Percentiles rank a stretch among this genome's conserved stretches.
Conservation (phyloP, 2,113 vertebrate genomes). For the Butorides virescens region DNA sequence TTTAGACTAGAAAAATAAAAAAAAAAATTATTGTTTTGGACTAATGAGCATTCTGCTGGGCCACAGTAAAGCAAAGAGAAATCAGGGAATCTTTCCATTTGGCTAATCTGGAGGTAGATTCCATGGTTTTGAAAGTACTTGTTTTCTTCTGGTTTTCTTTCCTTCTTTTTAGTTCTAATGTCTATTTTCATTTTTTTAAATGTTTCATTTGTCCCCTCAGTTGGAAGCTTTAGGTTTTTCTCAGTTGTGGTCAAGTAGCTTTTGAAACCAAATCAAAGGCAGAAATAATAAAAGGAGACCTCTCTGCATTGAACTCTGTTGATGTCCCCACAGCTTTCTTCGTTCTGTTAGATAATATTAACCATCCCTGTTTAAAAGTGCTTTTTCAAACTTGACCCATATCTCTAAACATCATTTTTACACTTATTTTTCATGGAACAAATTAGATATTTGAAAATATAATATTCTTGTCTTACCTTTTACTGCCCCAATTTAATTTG, state of each 20-base stretch:
- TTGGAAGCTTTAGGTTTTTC: background rate
- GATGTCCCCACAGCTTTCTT: background rate
- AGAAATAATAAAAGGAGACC: background rate
- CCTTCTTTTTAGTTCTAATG: background rate
- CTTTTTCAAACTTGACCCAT: background rate
- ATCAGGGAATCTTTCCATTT: background rate
- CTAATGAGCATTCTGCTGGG: background rate
- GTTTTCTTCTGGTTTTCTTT: background rate
- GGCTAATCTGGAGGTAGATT: background rate
- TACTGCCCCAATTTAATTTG: background rate
- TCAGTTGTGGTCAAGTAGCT: background rate
- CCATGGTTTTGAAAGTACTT: background rate
- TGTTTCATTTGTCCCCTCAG: background rate
- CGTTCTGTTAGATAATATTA: background rate
- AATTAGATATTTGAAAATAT: background rate
- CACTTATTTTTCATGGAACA: background rate
- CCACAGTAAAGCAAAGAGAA: background rate
- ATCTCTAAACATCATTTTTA: background rate
- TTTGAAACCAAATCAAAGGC: background rate
- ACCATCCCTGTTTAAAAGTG: background rate
- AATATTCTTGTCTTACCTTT: background rate
- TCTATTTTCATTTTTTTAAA: background rate
- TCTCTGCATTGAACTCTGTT: background rate
- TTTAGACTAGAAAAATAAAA: background rate
- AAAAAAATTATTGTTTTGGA: background rate